phyloP scores from a whole-genome alignment of 2,888 invertebrate species.

The Patella pellucida region DNA sequence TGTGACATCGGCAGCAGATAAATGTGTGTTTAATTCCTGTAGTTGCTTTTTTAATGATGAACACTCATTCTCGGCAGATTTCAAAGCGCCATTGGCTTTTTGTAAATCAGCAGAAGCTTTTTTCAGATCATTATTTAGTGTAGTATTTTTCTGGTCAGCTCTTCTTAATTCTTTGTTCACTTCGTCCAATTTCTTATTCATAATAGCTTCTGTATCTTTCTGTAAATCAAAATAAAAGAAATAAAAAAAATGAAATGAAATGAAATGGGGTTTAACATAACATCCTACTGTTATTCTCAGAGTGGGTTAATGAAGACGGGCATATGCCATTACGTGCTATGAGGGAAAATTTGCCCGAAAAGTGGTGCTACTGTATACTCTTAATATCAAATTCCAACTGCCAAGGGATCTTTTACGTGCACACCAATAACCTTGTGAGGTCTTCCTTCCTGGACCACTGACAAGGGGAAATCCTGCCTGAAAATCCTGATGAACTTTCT shows the following conservation, averaged over 20 bases:
- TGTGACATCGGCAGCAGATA: slow-evolving; percentile 47
- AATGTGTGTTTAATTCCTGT: slow-evolving; percentile 57
- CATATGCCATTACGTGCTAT: too few species aligned
- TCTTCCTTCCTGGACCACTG: too few species aligned
- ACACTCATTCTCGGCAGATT: slow-evolving; percentile 74
- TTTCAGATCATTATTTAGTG: slow-evolving; percentile 42
- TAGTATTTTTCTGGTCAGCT: slow-evolving; percentile 46
- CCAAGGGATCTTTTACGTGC: too few species aligned
- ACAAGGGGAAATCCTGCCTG: too few species aligned
- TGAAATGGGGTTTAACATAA: too few species aligned
- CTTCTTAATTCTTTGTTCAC: slow-evolving; percentile 73
- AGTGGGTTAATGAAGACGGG: too few species aligned
- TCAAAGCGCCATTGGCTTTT: slow-evolving; percentile 66
- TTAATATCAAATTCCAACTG: too few species aligned
- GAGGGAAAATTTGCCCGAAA: too few species aligned
- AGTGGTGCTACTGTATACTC: too few species aligned
- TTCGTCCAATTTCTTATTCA: slow-evolving; percentile 68
- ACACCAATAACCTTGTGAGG: too few species aligned
- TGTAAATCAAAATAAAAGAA: slow-evolving; percentile 31
- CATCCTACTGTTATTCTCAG: too few species aligned
- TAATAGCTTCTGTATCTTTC: slow-evolving; percentile 49
- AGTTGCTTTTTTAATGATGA: slow-evolving; percentile 75
- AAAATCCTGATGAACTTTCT: too few species aligned
- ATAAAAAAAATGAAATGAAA: background rate
- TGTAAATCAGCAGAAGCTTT: slow-evolving; percentile 63